Evolutionary conservation across 64 coral and sea anemone genomes (phyloP).

Genomic region (Actinia equina): DNA sequence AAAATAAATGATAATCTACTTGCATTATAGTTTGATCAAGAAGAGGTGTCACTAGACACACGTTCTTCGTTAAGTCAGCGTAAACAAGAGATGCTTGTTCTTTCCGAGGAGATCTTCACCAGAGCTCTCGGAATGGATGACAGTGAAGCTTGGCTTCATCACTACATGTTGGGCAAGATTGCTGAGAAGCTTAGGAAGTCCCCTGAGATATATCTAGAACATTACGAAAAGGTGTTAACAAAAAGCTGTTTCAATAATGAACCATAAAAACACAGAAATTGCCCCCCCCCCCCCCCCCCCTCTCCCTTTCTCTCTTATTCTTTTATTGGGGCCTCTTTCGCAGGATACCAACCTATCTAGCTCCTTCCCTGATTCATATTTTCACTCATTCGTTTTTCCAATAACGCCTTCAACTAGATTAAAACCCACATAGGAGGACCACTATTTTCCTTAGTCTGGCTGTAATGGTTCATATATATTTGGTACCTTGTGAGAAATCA

Average conservation of each 20-base stretch:
- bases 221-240: conserved; percentile 67
- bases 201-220: conserved; percentile 62
- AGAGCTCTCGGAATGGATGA: conserved; percentile 87
- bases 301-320: no score
- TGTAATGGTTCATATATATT: no score
- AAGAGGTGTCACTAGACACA: conserved; percentile 72
- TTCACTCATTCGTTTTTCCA: no score
- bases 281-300: no score
- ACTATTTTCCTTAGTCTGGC: no score
- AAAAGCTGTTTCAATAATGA: neutral
- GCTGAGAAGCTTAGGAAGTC: conserved; percentile 84
- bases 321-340: no score
- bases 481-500: no score
- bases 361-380: no score
- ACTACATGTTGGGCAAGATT: conserved; percentile 98
- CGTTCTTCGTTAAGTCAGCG: conserved; percentile 57
- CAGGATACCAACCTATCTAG: no score
- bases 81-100: conserved; percentile 78
- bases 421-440: no score
- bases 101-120: conserved; percentile 82
- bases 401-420: no score
- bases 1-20: no score
- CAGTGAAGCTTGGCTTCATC: conserved; percentile 87
- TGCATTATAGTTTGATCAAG: conserved; percentile 73
- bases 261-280: neutral